Evolutionary conservation across 2,113 vertebrate genomes (phyloP).

Genomic region (Atlantisia rogersi): DNA sequence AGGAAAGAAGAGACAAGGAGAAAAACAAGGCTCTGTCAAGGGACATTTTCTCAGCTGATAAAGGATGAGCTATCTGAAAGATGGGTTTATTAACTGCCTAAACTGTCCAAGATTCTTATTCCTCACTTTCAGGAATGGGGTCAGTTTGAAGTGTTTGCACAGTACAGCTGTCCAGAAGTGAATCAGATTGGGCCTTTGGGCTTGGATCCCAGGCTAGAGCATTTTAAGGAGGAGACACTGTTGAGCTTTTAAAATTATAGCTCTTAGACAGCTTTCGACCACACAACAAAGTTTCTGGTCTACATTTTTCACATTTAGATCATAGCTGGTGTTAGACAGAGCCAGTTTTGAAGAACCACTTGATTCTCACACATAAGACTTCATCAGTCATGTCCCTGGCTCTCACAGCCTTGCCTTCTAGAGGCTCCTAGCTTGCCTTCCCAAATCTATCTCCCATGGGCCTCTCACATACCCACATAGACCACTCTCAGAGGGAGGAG

Average conservation of each 20-base stretch:
- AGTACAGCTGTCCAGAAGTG: not conserved
- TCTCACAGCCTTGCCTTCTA: not conserved
- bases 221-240: not conserved
- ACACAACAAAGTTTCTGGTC: not conserved
- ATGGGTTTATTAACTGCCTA: not conserved
- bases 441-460: not conserved
- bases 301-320: conserved; percentile 10
- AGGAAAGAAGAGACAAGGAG: not conserved
- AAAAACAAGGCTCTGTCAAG: not conserved
- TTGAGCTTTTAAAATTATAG: not conserved
- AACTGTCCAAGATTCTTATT: not conserved
- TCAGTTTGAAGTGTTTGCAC: not conserved
- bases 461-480: not conserved
- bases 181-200: not conserved
- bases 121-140: not conserved
- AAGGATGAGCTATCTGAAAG: not conserved
- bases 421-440: not conserved
- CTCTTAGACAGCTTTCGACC: not conserved
- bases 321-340: not conserved
- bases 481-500: not conserved
- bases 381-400: not conserved
- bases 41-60: not conserved
- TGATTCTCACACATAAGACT: not conserved
- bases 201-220: not conserved
- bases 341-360: not conserved